Percentiles rank a stretch among this genome's conserved stretches.
Evolutionary conservation across 2,888 invertebrate species (phyloP).

Genomic region (Habrosyne pyritoides): DNA sequence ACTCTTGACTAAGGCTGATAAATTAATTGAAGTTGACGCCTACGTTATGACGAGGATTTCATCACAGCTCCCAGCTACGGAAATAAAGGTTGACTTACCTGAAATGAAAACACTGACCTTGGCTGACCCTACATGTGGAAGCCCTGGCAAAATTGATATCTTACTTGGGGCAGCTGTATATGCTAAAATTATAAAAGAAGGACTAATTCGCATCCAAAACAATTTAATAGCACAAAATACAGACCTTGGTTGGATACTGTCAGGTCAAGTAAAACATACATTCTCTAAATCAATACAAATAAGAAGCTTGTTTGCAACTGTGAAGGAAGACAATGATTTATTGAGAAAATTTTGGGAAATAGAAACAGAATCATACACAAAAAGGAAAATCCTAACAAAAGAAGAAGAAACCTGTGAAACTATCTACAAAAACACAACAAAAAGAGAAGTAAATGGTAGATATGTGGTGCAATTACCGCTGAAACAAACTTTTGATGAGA

Average conservation of each 20-base stretch:
- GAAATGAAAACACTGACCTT: slow-evolving; percentile 14
- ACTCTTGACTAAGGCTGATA: too few species aligned
- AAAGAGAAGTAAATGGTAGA: slow-evolving; percentile 21
- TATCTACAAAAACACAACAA: slow-evolving; percentile 21
- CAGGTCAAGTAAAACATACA: slow-evolving; percentile 19
- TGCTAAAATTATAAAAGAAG: slow-evolving; percentile 19
- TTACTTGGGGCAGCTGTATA: slow-evolving; percentile 28
- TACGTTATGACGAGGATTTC: too few species aligned
- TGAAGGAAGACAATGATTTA: slow-evolving; percentile 16
- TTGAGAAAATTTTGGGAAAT: slow-evolving; percentile 23
- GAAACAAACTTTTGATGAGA: too few species aligned
- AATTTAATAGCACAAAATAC: slow-evolving; percentile 29
- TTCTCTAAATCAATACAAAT: slow-evolving; percentile 10
- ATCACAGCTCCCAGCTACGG: too few species aligned
- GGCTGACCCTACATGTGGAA: slow-evolving; percentile 22
- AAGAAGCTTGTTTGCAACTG: slow-evolving; percentile 16
- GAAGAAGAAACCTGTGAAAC: slow-evolving; percentile 30
- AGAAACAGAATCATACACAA: slow-evolving; percentile 10
- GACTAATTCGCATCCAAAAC: slow-evolving; percentile 25
- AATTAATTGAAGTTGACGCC: slow-evolving; percentile 17
- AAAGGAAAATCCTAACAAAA: slow-evolving; percentile 13
- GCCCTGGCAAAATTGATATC: slow-evolving; percentile 25
- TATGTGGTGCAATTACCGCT: slow-evolving; percentile 29
- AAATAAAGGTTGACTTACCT: slow-evolving; percentile 13
- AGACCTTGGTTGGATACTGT: slow-evolving; percentile 31